These are phyloP conservation scores for Macrophya alboannulata DNA, from an alignment of 2,888 invertebrate species.

Conservation along the genomic window DNA sequence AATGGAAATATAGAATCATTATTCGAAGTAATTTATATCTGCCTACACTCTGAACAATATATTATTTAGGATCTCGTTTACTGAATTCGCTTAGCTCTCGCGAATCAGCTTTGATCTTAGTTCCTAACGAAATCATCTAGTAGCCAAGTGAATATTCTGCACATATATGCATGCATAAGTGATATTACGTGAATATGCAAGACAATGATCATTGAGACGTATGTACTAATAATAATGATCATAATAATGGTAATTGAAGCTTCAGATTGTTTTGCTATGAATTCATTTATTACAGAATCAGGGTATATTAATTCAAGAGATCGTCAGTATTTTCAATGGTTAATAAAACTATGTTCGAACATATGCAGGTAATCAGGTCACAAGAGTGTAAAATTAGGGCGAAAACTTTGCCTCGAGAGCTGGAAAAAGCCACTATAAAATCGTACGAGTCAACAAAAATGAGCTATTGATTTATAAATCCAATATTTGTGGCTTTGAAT, in stretches of 20 bases:
- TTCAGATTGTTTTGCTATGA: background rate
- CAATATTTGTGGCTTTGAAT: background rate
- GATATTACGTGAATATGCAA: background rate
- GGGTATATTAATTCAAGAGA: background rate
- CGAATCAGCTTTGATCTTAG: slow-evolving; percentile 12
- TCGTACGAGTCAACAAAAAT: too few species aligned
- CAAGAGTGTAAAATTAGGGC: background rate
- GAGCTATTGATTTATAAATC: too few species aligned
- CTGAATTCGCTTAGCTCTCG: background rate
- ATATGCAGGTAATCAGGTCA: background rate
- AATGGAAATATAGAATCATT: background rate
- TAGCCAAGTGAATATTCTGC: background rate
- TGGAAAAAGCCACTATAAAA: background rate
- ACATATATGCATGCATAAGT: background rate
- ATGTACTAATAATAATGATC: background rate
- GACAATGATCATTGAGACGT: background rate
- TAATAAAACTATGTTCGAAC: background rate
- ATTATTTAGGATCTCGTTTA: background rate
- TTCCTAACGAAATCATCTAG: background rate
- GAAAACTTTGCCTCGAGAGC: background rate
- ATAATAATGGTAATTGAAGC: too few species aligned
- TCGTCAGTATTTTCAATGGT: background rate
- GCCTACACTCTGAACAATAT: background rate
- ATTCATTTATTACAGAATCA: background rate
- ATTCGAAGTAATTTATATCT: background rate